phyloP scores from a whole-genome alignment of 2,797 vertebrate species.

The Cuniculus paca region DNA sequence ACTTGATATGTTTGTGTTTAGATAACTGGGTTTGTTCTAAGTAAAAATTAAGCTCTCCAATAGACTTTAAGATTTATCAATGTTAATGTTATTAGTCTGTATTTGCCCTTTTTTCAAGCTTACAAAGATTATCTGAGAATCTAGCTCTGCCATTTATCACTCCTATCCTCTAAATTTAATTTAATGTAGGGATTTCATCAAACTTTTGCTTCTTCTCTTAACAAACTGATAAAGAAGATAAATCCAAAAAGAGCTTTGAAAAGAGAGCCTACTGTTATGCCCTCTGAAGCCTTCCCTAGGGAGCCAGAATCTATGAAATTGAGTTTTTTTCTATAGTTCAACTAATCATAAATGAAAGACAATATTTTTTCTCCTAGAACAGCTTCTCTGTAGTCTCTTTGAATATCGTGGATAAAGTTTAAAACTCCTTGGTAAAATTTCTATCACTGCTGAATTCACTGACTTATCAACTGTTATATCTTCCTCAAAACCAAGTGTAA shows the following conservation, averaged over 20 bases:
- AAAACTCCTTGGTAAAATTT: background rate
- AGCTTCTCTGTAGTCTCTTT: background rate
- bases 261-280: background rate
- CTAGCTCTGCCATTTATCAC: background rate
- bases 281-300: background rate
- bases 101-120: background rate
- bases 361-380: background rate
- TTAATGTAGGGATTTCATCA: background rate
- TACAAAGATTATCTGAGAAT: background rate
- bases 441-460: background rate
- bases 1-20: background rate
- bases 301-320: background rate
- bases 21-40: background rate
- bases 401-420: background rate
- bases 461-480: background rate
- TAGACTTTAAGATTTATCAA: background rate
- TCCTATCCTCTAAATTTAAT: background rate
- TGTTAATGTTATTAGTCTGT: background rate
- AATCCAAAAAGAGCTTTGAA: background rate
- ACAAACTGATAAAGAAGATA: background rate
- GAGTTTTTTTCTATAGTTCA: background rate
- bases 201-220: background rate
- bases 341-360: background rate
- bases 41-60: background rate
- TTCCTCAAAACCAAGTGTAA: background rate